These are phyloP conservation scores for Oreohelix idahoensis DNA, from an alignment of 1,140 invertebrate genomes.

Conservation along the genomic window DNA sequence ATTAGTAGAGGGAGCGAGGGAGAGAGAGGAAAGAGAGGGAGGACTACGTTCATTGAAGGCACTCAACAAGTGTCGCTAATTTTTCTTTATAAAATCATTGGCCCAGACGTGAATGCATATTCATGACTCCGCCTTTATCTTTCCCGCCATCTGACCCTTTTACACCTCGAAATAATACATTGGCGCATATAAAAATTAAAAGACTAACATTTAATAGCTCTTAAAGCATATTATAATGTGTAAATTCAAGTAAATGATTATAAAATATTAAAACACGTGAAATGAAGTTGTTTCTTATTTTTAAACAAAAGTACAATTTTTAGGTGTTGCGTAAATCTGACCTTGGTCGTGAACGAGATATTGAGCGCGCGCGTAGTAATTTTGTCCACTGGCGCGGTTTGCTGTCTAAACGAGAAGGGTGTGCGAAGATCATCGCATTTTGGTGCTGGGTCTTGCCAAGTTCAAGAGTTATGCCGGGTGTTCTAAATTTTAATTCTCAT, in stretches of 20 bases:
- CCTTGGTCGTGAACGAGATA: constrained; percentile 33
- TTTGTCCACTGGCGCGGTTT: not conserved
- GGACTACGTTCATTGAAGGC: constrained; percentile 31
- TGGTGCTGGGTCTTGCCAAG: not conserved
- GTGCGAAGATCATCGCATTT: constrained; percentile 25
- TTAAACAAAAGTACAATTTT: not conserved
- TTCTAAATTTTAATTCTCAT: constrained; percentile 20
- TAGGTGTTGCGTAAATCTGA: constrained; percentile 34
- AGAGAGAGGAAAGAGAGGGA: not conserved
- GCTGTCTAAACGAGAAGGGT: constrained; percentile 27
- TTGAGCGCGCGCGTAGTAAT: constrained; percentile 16
- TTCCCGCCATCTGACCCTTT: constrained; percentile 31
- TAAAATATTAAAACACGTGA: not conserved
- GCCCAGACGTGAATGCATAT: not conserved
- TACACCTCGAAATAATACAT: not conserved
- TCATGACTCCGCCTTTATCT: constrained; percentile 24
- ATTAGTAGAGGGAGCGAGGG: not conserved
- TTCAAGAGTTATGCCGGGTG: constrained; percentile 35
- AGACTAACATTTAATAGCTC: not conserved
- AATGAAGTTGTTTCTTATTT: not conserved
- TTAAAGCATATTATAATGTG: not conserved
- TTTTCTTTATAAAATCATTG: not conserved
- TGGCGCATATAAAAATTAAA: not conserved
- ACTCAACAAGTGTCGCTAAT: constrained; percentile 37
- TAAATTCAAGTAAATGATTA: not conserved